Evolutionary conservation across 2,797 vertebrate species (phyloP).

Genomic region (Rhadinocentrus ornatus): DNA sequence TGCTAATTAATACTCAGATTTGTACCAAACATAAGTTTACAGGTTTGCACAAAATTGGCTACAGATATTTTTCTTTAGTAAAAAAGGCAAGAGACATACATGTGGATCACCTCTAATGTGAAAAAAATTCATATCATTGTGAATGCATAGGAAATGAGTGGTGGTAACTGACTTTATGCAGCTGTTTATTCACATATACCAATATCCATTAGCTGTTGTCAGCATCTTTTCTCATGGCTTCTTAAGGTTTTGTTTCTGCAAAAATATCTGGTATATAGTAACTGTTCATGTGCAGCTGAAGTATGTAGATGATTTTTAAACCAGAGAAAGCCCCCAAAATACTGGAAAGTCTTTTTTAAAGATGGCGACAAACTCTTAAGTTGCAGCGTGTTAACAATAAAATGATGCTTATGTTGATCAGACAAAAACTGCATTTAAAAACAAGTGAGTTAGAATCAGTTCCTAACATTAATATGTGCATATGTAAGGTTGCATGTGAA

Average conservation of each 20-base stretch:
- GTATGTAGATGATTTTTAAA: neutral
- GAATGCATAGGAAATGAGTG: neutral
- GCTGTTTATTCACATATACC: too few species aligned
- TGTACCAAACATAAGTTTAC: neutral
- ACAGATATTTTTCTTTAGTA: neutral
- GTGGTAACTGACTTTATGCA: neutral
- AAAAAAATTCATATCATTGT: neutral
- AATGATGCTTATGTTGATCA: neutral
- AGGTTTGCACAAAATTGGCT: neutral
- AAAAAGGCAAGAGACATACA: neutral
- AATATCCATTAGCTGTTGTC: too few species aligned
- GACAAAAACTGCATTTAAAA: neutral
- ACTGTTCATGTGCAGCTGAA: neutral
- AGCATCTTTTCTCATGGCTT: neutral
- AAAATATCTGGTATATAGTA: too few species aligned
- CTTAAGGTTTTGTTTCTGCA: neutral
- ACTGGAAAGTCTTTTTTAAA: neutral
- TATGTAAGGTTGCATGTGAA: too few species aligned
- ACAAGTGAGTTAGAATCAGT: too few species aligned
- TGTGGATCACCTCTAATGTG: neutral
- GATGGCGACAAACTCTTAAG: neutral
- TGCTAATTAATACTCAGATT: neutral
- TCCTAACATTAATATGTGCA: neutral
- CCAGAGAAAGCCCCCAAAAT: neutral
- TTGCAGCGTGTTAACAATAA: neutral